phyloP scores from a whole-genome alignment of 2,113 vertebrate species.

The Cyanocitta stelleri region DNA sequence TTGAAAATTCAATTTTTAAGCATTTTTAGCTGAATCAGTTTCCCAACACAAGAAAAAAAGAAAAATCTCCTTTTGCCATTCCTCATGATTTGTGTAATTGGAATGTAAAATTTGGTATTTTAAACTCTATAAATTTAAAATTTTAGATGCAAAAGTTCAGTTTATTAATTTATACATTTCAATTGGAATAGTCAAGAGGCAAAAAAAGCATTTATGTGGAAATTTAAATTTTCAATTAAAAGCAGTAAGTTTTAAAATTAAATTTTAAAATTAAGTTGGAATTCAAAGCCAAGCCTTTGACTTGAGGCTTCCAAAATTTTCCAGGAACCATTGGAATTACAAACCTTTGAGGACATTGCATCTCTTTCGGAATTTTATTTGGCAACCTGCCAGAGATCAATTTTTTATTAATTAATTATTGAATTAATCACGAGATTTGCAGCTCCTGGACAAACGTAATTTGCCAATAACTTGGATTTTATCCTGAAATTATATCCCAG shows the following conservation, averaged over 20 bases:
- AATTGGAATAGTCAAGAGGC: background rate
- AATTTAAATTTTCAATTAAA: background rate
- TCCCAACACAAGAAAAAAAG: background rate
- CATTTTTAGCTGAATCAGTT: background rate
- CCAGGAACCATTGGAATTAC: background rate
- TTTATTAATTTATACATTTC: background rate
- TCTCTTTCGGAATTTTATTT: background rate
- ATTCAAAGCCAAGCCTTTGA: background rate
- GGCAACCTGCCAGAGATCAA: background rate
- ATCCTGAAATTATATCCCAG: background rate
- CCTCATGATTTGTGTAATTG: too few relatives aligned
- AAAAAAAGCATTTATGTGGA: too few relatives aligned
- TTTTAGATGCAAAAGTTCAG: background rate
- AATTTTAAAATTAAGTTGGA: background rate
- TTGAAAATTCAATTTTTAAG: background rate
- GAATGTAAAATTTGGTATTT: background rate
- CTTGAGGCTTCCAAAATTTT: background rate
- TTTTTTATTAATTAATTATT: background rate
- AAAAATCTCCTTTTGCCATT: background rate
- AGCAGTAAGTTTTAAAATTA: background rate
- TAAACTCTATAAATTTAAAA: background rate
- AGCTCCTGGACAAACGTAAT: background rate
- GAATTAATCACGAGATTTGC: fast-evolving
- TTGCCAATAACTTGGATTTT: background rate
- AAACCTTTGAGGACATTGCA: background rate